These are phyloP conservation scores for Anableps anableps DNA, from an alignment of 2,797 vertebrate genomes.

Conservation along the genomic window DNA sequence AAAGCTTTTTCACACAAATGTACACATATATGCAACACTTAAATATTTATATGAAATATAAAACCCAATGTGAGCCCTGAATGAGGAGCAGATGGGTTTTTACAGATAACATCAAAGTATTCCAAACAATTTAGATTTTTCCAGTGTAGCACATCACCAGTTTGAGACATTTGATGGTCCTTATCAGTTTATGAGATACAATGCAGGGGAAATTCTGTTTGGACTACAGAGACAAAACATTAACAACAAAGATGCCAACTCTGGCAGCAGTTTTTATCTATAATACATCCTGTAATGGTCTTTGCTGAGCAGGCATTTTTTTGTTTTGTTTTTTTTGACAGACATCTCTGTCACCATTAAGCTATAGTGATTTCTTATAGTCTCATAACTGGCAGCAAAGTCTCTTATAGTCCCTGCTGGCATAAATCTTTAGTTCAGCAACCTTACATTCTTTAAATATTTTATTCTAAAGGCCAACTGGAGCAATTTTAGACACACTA, in stretches of 20 bases:
- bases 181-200: constrained; percentile 10
- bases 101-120: constrained; percentile 10
- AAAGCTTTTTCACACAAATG: constrained; percentile 8
- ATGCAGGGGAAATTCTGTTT: constrained; percentile 19
- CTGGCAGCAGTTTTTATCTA: constrained; percentile 32
- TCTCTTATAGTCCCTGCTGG: constrained; percentile 53
- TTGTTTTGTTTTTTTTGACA: constrained; percentile 23
- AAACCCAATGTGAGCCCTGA: constrained; percentile 8
- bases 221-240: constrained; percentile 22
- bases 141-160: constrained; percentile 1
- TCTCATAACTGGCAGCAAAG: constrained; percentile 20
- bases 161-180: constrained; percentile 14
- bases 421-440: constrained; percentile 17
- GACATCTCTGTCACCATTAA: constrained; percentile 48
- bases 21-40: constrained; percentile 10
- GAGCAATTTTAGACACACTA: not conserved
- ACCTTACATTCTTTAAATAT: constrained; percentile 34
- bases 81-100: constrained; percentile 15
- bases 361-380: constrained; percentile 24
- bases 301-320: constrained; percentile 39
- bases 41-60: constrained; percentile 14
- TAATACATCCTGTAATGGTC: constrained; percentile 35
- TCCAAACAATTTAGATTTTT: constrained; percentile 5
- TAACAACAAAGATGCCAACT: constrained; percentile 24
- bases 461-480: constrained; percentile 12